Base-by-base conservation (phyloP, 2,113 vertebrate species). In the Phrynosoma blainvillii region DNA sequence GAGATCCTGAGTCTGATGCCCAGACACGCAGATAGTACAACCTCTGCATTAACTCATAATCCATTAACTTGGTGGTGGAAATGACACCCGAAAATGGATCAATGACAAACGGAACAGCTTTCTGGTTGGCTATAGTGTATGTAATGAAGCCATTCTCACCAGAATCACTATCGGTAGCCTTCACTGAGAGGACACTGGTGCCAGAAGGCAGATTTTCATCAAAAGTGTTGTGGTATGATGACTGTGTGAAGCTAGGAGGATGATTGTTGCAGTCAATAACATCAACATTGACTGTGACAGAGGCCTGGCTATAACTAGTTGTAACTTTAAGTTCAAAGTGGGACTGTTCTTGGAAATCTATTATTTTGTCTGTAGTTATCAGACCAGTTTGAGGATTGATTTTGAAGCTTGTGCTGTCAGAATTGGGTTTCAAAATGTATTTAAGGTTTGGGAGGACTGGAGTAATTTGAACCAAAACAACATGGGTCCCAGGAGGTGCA, bases 21-120 rank as follows among this genome's bases (percentile, higher is more conserved):
- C 98, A 98, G 32, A 99, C 96, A 40, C 96, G 97, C 76, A 99
- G 96, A 62, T 97, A 97, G 90, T 98, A 99, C 93, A 97, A 95
- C 16, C 99, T 96, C 85, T 97, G 98, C 98, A 98, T 99, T 79
- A 98, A 94, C 93, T 99, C 99, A 20, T 99, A 99, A 92, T 99
- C 98, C 94, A 99, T 94, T 23, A 97, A 95, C 87, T 97, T 97
- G 3, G 97, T 95, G 65, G 98, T 99, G 4, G 96, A 97, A 93
- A 99, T 98, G 80, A 97, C 79, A 0, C 98, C 99, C 11, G 97
- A 97, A 79, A 98, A 97, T 2, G 98, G 97, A 71, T 99, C 97
- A 3, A 99, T 98, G 23, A 94, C 93, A 91, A 99, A 99, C 2
- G 99, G 99, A 74, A 97, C 89, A 0, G 92, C 90, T 75, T 94